Percentiles rank a stretch among this genome's conserved stretches.
These are phyloP conservation scores for Leucosticte australis DNA, from an alignment of 2,113 vertebrate species.

Conservation along the genomic window DNA sequence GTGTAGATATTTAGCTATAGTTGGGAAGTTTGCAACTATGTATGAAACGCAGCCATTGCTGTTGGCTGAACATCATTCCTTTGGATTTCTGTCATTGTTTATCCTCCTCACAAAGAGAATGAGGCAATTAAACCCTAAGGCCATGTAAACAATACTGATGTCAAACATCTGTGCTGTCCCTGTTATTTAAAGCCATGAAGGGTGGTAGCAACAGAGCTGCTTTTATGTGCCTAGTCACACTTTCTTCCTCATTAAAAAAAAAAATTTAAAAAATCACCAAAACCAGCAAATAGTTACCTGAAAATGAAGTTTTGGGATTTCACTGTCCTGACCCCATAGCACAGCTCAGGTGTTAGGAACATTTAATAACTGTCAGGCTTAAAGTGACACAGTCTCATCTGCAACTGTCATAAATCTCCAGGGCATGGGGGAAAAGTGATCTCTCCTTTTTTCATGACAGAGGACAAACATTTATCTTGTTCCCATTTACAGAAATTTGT, in stretches of 20 bases:
- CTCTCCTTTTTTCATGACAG: neutral
- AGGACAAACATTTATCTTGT: neutral
- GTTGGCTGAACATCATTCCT: conserved; percentile 65
- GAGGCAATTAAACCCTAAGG: conserved; percentile 70
- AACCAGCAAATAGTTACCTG: neutral
- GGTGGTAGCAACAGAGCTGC: conserved; percentile 29
- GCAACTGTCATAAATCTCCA: neutral
- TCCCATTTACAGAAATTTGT: neutral
- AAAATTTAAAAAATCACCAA: neutral
- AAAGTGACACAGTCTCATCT: neutral
- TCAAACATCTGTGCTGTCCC: conserved; percentile 70
- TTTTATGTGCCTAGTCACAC: conserved; percentile 48
- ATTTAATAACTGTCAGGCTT: neutral
- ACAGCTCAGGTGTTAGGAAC: neutral
- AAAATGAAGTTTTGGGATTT: neutral
- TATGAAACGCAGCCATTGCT: conserved; percentile 43
- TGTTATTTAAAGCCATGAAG: conserved; percentile 53
- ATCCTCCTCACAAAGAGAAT: conserved; percentile 61
- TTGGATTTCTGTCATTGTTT: conserved; percentile 70
- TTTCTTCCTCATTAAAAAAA: neutral
- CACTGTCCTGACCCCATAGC: neutral
- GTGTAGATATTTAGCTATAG: neutral
- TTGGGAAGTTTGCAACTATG: conserved; percentile 26
- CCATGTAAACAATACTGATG: conserved; percentile 71
- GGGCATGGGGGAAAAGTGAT: fast-evolving